Base-by-base conservation (phyloP, 2,888 invertebrate genomes). In the Folsomia candida region DNA sequence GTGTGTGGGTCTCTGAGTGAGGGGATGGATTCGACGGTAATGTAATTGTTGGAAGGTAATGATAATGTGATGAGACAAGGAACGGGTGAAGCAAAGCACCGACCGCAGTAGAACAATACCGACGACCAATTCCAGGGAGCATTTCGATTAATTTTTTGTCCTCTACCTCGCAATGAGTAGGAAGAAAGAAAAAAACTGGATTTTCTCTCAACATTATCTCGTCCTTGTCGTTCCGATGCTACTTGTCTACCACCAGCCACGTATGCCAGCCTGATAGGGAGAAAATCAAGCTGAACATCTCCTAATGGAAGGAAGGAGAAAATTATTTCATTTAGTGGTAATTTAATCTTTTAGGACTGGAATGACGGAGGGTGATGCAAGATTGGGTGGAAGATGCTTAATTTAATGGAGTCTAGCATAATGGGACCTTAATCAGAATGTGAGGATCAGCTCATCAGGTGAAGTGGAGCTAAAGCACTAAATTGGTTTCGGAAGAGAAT, bases 131-230 rank as follows among this genome's bases (percentile, higher is more conserved):
- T 11, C 47, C 18, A 47, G 47, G 47, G 47, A 47, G 29, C 64
- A 71, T 68, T 71, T 71, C 71, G 68, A 71, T 71, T 71, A 71
- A 71, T 71, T 71, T 71, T 71, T 71, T 71, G 64, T n/a, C n/a
- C n/a, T n/a, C n/a, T n/a, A 57, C 54, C 61, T 9, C 47, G 9
- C 18, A 18, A 47, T 47, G 47, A 47, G 47, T 11, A 47, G 47
- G n/a, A n/a, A 20, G 4, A 20, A 26, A 54, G 29, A 47, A 20
- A 6, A 25, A 26, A 60, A 27, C 60, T 27, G 9, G 47, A 9
- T 64, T 64, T 25, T 37, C 29, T 62, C 47, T 47, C 47, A 11
- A 9, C 9, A 62, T 62, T 62, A n/a, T n/a, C n/a, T n/a, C n/a
- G n/a, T n/a, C n/a, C n/a, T n/a, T n/a, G n/a, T n/a, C n/a, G n/a